These are phyloP conservation scores for Ceyx margarethae DNA, from an alignment of 2,113 vertebrate genomes.

Conservation along the genomic window DNA sequence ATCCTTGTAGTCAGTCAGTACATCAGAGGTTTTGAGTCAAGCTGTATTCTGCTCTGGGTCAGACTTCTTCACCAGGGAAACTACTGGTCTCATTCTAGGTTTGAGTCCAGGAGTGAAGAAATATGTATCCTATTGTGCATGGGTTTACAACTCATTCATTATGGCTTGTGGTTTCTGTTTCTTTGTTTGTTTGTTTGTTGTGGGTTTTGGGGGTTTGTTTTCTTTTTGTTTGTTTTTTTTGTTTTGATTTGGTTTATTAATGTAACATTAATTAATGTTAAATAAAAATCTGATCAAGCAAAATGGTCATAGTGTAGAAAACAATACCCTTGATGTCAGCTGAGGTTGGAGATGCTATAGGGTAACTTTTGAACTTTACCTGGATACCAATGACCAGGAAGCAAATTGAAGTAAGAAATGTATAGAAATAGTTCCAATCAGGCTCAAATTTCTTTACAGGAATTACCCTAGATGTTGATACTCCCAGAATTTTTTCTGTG, in stretches of 20 bases:
- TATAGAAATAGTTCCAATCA: neutral
- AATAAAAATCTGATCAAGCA: neutral
- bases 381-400: neutral
- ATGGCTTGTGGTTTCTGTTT: neutral
- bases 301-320: neutral
- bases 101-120: neutral
- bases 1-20: neutral
- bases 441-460: neutral
- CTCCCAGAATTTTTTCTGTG: neutral
- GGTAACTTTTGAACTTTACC: neutral
- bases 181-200: neutral
- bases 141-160: neutral
- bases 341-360: accelerated
- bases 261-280: neutral
- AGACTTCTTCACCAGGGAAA: neutral
- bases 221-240: too few relatives aligned
- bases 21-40: neutral
- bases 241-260: too few relatives aligned
- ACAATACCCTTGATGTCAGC: accelerated
- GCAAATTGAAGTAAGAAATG: neutral
- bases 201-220: too few relatives aligned
- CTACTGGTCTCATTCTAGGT: neutral
- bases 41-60: neutral
- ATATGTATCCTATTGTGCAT: neutral
- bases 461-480: neutral